A percentile compares a stretch with the other conserved stretches of the same genome.
Conservation (phyloP, 2,888 invertebrate species). For the Steromphala cineraria region DNA sequence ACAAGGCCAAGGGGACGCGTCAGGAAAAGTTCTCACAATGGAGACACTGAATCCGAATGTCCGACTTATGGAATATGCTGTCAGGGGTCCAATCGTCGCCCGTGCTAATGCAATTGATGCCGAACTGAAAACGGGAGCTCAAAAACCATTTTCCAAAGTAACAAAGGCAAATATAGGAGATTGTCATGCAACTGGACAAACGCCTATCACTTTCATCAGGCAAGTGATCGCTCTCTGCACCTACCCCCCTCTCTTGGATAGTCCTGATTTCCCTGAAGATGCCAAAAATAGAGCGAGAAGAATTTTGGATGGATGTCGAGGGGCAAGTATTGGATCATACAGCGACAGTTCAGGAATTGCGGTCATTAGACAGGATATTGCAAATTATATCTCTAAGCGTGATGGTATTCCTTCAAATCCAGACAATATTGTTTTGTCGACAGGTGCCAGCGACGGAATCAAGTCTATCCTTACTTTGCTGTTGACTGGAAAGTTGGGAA, state of each 20-base stretch:
- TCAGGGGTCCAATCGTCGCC: constrained; percentile 95
- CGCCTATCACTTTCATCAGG: constrained; percentile 95
- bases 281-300: constrained; percentile 83
- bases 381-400: constrained; percentile 86
- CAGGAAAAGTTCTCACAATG: constrained; percentile 75
- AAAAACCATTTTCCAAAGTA: constrained; percentile 90
- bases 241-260: constrained; percentile 82
- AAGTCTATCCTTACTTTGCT: constrained; percentile 86
- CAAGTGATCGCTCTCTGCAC: constrained; percentile 90
- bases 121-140: constrained; percentile 79
- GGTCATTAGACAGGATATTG: constrained; percentile 88
- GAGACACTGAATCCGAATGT: constrained; percentile 93
- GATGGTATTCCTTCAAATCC: constrained; percentile 87
- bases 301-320: constrained; percentile 84
- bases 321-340: constrained; percentile 82
- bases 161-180: constrained; percentile 98
- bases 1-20: too few species aligned
- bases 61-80: constrained; percentile 95
- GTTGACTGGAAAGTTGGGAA: constrained; percentile 67
- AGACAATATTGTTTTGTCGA: constrained; percentile 88
- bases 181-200: constrained; percentile 98
- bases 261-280: constrained; percentile 86
- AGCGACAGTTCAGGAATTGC: constrained; percentile 90
- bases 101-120: constrained; percentile 94
- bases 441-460: constrained; percentile 95